These are phyloP conservation scores for Acanthococcus lagerstroemiae DNA, from an alignment of 2,888 invertebrate genomes.

Conservation along the genomic window DNA sequence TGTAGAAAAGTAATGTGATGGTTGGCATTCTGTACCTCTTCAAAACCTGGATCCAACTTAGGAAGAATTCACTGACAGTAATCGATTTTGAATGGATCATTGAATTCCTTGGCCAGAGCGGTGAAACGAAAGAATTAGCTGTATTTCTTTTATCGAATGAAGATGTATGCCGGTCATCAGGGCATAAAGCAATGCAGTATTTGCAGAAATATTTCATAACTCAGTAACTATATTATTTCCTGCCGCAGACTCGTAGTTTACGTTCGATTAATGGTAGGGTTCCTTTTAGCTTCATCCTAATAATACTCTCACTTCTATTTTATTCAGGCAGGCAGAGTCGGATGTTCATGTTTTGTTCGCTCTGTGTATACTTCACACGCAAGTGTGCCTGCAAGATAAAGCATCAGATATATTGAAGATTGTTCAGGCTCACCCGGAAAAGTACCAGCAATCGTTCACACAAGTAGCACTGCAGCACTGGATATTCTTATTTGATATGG, in stretches of 20 bases:
- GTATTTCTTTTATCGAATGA: constrained; percentile 5
- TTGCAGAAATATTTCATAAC: constrained; percentile 5
- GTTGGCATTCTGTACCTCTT: constrained; percentile 2
- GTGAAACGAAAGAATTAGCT: constrained; percentile 4
- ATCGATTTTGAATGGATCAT: constrained; percentile 11
- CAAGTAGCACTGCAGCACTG: constrained; percentile 1
- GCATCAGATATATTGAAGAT: neutral
- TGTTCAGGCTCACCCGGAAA: neutral
- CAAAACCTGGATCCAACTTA: constrained; percentile 16
- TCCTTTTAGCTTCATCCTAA: too few species aligned
- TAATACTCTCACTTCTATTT: too few species aligned
- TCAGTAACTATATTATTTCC: neutral
- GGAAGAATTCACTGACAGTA: neutral
- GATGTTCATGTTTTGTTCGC: constrained; percentile 7
- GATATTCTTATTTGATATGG: constrained; percentile 21
- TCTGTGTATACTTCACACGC: neutral
- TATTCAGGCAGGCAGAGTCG: constrained; percentile 4
- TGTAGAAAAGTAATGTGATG: neutral
- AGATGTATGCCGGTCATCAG: constrained; percentile 5
- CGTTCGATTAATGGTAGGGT: neutral
- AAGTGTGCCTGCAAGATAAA: constrained; percentile 12
- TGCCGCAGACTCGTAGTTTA: neutral
- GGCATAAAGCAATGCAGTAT: constrained; percentile 1
- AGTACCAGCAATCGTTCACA: neutral
- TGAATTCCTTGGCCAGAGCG: constrained; percentile 6